Evolutionary conservation across 2,888 invertebrate species (phyloP).

Genomic region (Machimus atricapillus): DNA sequence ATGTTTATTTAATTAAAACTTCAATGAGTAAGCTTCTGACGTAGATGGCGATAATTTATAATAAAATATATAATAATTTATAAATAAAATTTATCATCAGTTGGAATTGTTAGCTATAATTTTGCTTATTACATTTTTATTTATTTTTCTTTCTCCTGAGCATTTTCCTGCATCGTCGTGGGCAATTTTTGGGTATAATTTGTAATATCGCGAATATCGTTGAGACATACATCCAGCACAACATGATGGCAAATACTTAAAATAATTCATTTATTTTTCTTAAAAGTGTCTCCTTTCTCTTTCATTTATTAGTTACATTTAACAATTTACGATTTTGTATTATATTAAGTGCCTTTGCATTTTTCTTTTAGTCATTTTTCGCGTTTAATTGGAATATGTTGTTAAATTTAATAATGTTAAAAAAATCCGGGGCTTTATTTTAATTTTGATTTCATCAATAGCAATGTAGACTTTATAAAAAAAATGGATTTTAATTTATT

Average conservation of each 20-base stretch:
- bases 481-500: conserved; percentile 43
- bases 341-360: background rate
- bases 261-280: too few species aligned
- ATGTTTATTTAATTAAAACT: background rate
- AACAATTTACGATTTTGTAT: too few species aligned
- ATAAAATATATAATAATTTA: too few species aligned
- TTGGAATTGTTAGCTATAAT: background rate
- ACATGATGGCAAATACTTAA: background rate
- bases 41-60: too few species aligned
- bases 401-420: background rate
- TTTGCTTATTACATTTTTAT: background rate
- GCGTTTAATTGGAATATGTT: too few species aligned
- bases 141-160: background rate
- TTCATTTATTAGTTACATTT: background rate
- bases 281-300: background rate
- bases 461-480: background rate
- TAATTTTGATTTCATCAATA: background rate
- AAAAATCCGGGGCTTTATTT: background rate
- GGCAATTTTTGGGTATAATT: background rate
- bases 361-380: background rate
- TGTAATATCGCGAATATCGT: background rate
- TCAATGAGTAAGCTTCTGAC: too few species aligned
- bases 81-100: too few species aligned
- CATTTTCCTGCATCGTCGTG: background rate
- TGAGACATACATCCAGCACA: background rate